These are phyloP conservation scores for Mastigias papua DNA, from an alignment of 30 jellyfish, hydroid and myxozoan species.

Conservation along the genomic window DNA sequence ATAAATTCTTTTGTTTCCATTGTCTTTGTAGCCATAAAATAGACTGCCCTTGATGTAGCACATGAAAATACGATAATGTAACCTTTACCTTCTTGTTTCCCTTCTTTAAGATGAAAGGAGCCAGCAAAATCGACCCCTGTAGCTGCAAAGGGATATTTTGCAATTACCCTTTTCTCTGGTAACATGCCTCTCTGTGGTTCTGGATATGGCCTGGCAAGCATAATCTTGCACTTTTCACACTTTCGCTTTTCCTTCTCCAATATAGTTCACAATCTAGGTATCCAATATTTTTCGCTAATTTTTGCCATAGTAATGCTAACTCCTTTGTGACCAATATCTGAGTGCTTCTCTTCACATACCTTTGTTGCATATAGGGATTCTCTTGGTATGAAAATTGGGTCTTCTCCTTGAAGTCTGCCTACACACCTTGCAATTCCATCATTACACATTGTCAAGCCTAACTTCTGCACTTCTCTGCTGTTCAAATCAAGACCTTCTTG, in stretches of 20 bases:
- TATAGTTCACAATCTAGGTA: conserved; percentile 42
- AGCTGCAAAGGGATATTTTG: conserved; percentile 52
- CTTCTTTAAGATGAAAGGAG: conserved; percentile 25
- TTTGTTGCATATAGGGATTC: conserved; percentile 23
- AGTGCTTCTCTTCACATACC: conserved; percentile 35
- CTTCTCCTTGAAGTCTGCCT: conserved; percentile 52
- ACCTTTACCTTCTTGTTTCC: neutral
- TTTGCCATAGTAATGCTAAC: conserved; percentile 52
- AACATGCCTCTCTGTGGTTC: conserved; percentile 18
- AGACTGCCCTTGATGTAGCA: conserved; percentile 45
- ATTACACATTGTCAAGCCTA: conserved; percentile 13
- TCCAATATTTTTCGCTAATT: conserved; percentile 44
- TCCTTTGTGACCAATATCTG: conserved; percentile 44
- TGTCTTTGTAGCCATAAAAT: conserved; percentile 22
- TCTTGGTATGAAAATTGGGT: conserved; percentile 42
- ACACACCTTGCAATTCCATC: conserved; percentile 39
- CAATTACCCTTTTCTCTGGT: conserved; percentile 37
- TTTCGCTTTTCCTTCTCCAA: conserved; percentile 29
- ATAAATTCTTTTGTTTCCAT: conserved; percentile 46
- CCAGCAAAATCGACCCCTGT: conserved; percentile 71
- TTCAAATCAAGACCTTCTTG: conserved; percentile 19
- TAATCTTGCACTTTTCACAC: conserved; percentile 49
- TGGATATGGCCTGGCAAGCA: conserved; percentile 60
- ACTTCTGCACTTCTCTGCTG: conserved; percentile 22
- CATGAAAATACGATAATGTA: conserved; percentile 40